Conservation (phyloP, 2,113 vertebrate genomes). For the Podarcis raffonei region DNA sequence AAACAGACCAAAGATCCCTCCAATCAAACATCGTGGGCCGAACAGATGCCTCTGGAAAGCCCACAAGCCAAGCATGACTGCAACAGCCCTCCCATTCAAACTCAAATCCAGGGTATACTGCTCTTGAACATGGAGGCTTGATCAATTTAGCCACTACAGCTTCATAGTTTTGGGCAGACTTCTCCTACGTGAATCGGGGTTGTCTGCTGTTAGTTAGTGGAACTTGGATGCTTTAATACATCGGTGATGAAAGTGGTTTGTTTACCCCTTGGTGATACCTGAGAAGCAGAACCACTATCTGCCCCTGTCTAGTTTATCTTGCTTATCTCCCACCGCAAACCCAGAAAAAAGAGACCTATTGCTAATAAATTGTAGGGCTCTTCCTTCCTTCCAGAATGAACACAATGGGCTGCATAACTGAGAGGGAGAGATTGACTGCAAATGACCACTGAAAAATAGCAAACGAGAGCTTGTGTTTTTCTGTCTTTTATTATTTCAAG, state of each 20-base stretch:
- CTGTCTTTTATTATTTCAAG: slow-evolving; percentile 28
- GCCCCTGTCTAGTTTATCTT: neutral
- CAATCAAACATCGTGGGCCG: neutral
- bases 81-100: neutral
- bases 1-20: neutral
- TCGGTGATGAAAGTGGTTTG: slow-evolving; percentile 20
- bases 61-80: neutral
- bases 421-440: fast-evolving
- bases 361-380: neutral
- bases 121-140: neutral
- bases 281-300: neutral
- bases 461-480: slow-evolving; percentile 3
- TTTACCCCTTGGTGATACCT: neutral
- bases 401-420: fast-evolving
- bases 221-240: slow-evolving; percentile 36
- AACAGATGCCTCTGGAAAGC: neutral
- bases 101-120: neutral
- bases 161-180: neutral
- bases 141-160: neutral
- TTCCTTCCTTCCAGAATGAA: neutral
- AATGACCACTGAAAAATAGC: neutral
- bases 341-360: neutral
- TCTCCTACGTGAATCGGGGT: no score
- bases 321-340: neutral
- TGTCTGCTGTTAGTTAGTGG: slow-evolving; percentile 37